Percentiles rank a stretch among this genome's conserved stretches.
Evolutionary conservation across 2,888 invertebrate species (phyloP).

Genomic region (Microplitis deprimator): DNA sequence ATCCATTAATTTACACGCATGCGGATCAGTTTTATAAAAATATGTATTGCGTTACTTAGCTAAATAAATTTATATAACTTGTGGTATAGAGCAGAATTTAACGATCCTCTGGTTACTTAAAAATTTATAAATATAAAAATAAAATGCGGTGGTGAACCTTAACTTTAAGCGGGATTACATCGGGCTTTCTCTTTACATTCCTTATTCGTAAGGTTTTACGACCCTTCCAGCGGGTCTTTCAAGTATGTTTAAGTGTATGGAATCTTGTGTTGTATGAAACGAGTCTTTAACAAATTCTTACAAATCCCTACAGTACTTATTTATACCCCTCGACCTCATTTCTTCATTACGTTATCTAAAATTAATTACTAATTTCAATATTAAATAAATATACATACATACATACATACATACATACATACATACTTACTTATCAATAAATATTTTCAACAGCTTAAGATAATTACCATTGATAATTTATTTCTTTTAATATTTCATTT

Average conservation of each 20-base stretch:
- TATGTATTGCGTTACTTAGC: not conserved
- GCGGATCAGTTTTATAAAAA: constrained; percentile 5
- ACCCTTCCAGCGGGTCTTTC: constrained; percentile 27
- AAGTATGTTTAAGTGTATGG: not conserved
- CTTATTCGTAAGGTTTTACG: constrained; percentile 39
- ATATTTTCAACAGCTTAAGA: not conserved
- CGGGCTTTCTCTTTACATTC: constrained; percentile 39
- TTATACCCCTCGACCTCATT: not conserved
- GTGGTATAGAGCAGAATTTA: too few species aligned
- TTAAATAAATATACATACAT: not conserved
- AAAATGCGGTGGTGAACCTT: not conserved
- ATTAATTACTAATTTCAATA: not conserved
- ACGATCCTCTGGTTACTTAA: not conserved
- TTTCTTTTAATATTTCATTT: not conserved
- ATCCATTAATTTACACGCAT: constrained; percentile 40
- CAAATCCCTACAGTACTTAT: not conserved
- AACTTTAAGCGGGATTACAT: constrained; percentile 28
- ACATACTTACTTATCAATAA: not conserved
- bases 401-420: not conserved
- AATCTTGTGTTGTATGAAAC: not conserved
- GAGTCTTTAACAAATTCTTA: not conserved
- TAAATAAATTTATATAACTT: too few species aligned
- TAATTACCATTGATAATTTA: not conserved
- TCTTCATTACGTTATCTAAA: not conserved
- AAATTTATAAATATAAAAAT: not conserved